These are phyloP conservation scores for Hippocampus abdominalis DNA, from an alignment of 2,113 vertebrate species.

Conservation along the genomic window DNA sequence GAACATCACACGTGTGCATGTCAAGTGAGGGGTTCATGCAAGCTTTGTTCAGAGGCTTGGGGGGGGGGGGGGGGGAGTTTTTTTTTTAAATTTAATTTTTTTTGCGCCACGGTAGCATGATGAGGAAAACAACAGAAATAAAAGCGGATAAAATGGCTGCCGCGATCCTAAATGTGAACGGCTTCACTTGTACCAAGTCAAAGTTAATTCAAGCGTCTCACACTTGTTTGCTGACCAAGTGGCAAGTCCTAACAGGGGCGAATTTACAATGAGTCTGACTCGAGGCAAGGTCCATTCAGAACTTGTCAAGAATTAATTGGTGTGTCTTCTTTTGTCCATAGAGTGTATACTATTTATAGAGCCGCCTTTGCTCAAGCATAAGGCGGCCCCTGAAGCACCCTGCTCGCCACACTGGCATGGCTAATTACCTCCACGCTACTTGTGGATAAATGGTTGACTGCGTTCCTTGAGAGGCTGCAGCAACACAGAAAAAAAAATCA, in stretches of 20 bases:
- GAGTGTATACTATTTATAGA: conserved; percentile 1
- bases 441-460: conserved; percentile 47
- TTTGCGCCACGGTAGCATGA: too few species aligned
- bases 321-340: neutral
- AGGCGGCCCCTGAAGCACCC: neutral
- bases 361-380: neutral
- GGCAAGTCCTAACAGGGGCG: neutral
- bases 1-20: too few species aligned
- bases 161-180: too few species aligned
- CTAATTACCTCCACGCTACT: conserved; percentile 54
- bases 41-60: too few species aligned
- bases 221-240: too few species aligned
- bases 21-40: too few species aligned
- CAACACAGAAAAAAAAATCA: conserved; percentile 34
- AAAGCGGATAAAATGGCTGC: too few species aligned
- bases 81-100: too few species aligned
- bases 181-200: too few species aligned
- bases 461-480: conserved; percentile 43
- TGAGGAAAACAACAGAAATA: too few species aligned
- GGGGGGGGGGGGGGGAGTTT: too few species aligned
- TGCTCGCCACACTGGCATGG: conserved; percentile 40
- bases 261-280: neutral
- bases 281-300: neutral
- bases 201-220: neutral
- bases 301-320: neutral